Conservation (phyloP, 2,797 vertebrate species). For the Girardinus metallicus region DNA sequence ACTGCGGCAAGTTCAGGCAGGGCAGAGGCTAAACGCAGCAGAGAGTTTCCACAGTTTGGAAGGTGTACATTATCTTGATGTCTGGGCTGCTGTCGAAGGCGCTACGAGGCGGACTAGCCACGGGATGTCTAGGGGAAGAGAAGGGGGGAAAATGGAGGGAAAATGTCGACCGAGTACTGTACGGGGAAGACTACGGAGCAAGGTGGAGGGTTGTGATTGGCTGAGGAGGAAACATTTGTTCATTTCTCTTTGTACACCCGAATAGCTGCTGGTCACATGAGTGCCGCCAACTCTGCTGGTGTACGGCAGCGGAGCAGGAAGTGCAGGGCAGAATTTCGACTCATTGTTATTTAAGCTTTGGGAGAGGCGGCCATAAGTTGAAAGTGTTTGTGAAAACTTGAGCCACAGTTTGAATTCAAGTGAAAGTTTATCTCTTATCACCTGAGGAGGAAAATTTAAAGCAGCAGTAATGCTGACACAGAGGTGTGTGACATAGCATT, state of each 20-base stretch:
- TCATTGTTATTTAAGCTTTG: constrained; percentile 23
- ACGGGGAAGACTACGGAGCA: constrained; percentile 64
- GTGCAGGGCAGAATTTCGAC: constrained; percentile 31
- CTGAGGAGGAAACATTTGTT: constrained; percentile 76
- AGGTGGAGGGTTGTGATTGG: constrained; percentile 83
- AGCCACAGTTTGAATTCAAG: constrained; percentile 38
- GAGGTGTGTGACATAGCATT: constrained; percentile 39
- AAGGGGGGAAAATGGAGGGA: constrained; percentile 72
- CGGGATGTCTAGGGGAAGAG: constrained; percentile 18
- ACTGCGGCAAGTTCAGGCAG: constrained; percentile 44
- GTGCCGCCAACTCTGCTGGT: constrained; percentile 34
- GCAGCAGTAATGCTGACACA: constrained; percentile 31
- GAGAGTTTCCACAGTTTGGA: constrained; percentile 7
- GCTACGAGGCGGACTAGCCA: constrained; percentile 10
- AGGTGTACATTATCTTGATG: background rate
- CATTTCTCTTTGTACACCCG: constrained; percentile 78
- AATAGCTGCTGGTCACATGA: constrained; percentile 79
- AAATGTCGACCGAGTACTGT: constrained; percentile 74
- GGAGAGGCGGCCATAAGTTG: constrained; percentile 25
- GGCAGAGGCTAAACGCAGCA: constrained; percentile 23
- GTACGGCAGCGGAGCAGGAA: constrained; percentile 44
- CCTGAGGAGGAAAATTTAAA: constrained; percentile 45
- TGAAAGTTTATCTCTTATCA: constrained; percentile 49
- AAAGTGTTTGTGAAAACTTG: constrained; percentile 37
- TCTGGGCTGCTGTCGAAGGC: background rate